These are phyloP conservation scores for Eristalis intricaria DNA, from an alignment of 2,888 invertebrate species.

Conservation along the genomic window DNA sequence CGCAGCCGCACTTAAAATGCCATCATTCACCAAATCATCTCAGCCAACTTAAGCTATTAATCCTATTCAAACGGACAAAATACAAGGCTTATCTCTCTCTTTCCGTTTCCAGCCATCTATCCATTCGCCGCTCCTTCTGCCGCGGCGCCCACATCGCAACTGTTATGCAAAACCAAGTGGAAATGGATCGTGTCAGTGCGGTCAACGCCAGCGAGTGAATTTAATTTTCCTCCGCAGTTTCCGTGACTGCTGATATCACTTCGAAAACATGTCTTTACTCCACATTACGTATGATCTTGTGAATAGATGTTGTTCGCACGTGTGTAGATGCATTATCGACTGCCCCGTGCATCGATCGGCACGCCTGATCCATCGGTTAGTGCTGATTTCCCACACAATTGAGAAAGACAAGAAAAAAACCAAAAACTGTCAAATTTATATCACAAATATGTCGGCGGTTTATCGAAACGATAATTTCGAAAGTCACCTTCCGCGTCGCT, in stretches of 20 bases:
- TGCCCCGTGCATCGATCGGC: not conserved
- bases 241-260: constrained; percentile 69
- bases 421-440: constrained; percentile 22
- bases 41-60: not conserved
- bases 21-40: not conserved
- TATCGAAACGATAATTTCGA: constrained; percentile 42
- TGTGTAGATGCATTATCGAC: not conserved
- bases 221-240: constrained; percentile 45
- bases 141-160: not conserved
- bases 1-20: constrained; percentile 7
- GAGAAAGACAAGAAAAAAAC: not conserved
- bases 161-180: constrained; percentile 63
- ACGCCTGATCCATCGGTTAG: constrained; percentile 9
- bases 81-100: not conserved
- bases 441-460: not conserved
- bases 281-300: not conserved
- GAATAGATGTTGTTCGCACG: not conserved
- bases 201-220: constrained; percentile 66
- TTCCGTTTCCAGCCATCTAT: not conserved
- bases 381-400: constrained; percentile 23
- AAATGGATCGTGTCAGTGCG: constrained; percentile 72
- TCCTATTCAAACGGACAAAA: constrained; percentile 25
- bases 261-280: constrained; percentile 39
- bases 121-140: not conserved
- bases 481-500: constrained; percentile 17